A percentile compares a stretch with the other conserved stretches of the same genome.
Evolutionary conservation across 2,888 invertebrate genomes (phyloP).

Genomic region (Aelia acuminata): DNA sequence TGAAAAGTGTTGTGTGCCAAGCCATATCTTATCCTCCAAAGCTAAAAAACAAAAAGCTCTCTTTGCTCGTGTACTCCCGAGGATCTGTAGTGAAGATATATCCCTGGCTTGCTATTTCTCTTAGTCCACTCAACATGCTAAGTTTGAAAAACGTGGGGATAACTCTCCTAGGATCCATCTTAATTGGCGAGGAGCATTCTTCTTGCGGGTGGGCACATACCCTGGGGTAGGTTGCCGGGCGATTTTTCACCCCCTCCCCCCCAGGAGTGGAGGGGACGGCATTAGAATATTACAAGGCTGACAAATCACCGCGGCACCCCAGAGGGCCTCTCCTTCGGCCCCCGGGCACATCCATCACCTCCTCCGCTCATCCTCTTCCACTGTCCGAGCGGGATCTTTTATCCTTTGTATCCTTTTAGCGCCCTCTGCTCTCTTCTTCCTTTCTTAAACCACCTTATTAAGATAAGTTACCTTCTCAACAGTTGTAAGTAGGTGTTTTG

Average conservation of each 20-base stretch:
- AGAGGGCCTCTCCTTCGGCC: not conserved
- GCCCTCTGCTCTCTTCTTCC: too few species aligned
- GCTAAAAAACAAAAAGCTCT: constrained; percentile 20
- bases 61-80: not conserved
- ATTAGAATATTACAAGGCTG: constrained; percentile 54
- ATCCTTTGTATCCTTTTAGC: constrained; percentile 18
- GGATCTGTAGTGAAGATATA: not conserved
- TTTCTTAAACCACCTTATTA: not conserved
- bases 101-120: not conserved
- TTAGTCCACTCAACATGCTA: not conserved
- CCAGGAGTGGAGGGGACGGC: constrained; percentile 24
- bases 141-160: constrained; percentile 52
- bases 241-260: constrained; percentile 50
- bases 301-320: constrained; percentile 49
- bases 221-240: constrained; percentile 29
- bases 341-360: not conserved
- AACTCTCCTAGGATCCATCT: constrained; percentile 45
- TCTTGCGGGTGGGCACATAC: not conserved
- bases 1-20: not conserved
- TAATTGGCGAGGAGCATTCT: constrained; percentile 49
- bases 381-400: not conserved
- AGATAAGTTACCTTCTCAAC: too few species aligned
- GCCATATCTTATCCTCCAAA: not conserved
- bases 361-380: not conserved
- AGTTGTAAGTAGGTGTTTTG: too few species aligned